phyloP scores from a whole-genome alignment of 2,113 vertebrate genomes.

The Bufo bufo region DNA sequence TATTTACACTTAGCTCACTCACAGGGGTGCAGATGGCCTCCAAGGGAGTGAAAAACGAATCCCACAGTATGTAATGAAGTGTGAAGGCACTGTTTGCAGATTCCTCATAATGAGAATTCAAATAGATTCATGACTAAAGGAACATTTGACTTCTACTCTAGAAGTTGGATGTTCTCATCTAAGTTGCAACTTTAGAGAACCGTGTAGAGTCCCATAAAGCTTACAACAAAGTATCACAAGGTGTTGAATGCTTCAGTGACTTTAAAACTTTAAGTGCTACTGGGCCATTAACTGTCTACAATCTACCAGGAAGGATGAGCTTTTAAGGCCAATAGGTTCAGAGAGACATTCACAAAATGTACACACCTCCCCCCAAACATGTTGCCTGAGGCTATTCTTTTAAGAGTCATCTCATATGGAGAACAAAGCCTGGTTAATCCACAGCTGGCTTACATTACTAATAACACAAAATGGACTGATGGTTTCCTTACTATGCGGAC shows the following conservation, averaged over 20 bases:
- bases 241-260: conserved; percentile 19
- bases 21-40: background rate
- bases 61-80: conserved; percentile 1
- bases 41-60: background rate
- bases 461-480: conserved; percentile 16
- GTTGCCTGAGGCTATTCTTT: conserved; percentile 16
- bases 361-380: conserved; percentile 38
- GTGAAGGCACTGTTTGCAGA: background rate
- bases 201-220: background rate
- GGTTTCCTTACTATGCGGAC: background rate
- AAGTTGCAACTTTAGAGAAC: background rate
- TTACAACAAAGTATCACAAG: conserved; percentile 5
- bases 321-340: conserved; percentile 22
- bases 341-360: conserved; percentile 25
- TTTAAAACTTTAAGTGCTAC: conserved; percentile 14
- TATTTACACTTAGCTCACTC: background rate
- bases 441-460: conserved; percentile 48
- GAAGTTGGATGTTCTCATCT: background rate
- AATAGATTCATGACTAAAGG: background rate
- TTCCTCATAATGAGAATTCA: background rate
- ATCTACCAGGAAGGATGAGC: conserved; percentile 16
- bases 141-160: background rate
- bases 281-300: conserved; percentile 15
- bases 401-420: conserved; percentile 26
- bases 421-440: conserved; percentile 45